phyloP scores from a whole-genome alignment of 2,113 vertebrate genomes.

The Psammodynastes pulverulentus region DNA sequence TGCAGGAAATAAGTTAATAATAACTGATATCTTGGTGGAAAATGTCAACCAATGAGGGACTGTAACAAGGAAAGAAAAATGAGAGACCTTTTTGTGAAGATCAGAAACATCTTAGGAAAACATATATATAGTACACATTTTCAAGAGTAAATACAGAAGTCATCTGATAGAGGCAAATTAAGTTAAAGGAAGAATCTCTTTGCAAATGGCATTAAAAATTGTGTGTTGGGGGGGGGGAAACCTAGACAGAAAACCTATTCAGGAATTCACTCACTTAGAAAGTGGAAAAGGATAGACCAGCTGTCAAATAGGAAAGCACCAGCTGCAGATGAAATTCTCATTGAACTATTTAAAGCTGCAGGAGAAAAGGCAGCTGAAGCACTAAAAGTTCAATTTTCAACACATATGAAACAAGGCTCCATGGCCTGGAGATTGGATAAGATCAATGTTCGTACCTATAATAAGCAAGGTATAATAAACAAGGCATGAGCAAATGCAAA shows the following conservation, averaged over 20 bases:
- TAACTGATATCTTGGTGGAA: background rate
- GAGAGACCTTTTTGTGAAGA: background rate
- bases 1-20: background rate
- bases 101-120: background rate
- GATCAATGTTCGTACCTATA: background rate
- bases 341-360: background rate
- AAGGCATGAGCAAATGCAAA: background rate
- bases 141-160: background rate
- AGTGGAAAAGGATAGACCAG: background rate
- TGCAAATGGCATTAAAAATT: background rate
- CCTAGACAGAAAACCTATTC: background rate
- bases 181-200: background rate
- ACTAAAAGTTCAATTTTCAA: background rate
- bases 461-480: background rate
- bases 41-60: background rate
- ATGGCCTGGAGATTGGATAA: background rate
- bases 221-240: no score
- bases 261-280: background rate
- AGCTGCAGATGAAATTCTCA: background rate
- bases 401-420: background rate
- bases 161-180: background rate
- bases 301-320: background rate
- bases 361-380: background rate
- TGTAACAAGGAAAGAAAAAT: background rate
- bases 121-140: background rate